phyloP scores from a whole-genome alignment of 1,140 invertebrate species.

The Bombyx mandarina region DNA sequence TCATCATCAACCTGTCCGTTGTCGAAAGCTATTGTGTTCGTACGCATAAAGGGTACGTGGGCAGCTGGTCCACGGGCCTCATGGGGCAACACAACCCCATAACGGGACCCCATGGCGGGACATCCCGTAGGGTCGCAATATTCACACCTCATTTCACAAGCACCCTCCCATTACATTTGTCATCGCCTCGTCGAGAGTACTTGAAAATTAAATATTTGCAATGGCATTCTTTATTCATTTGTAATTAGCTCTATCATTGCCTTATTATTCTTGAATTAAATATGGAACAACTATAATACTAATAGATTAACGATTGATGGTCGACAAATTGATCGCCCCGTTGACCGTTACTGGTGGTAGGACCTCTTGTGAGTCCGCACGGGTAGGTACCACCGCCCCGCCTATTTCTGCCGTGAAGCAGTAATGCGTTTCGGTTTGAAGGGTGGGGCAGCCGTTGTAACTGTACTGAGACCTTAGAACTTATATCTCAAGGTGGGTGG shows the following conservation, averaged over 20 bases:
- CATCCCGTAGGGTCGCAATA: slow-evolving; percentile 55
- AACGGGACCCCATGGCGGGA: slow-evolving; percentile 11
- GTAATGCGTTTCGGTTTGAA: no score
- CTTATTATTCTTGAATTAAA: not conserved
- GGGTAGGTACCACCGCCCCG: no score
- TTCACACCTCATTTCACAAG: slow-evolving; percentile 67
- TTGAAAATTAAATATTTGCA: slow-evolving; percentile 25
- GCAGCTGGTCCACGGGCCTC: slow-evolving; percentile 38
- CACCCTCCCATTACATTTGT: slow-evolving; percentile 49
- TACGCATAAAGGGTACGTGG: slow-evolving; percentile 19
- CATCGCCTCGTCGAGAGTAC: slow-evolving; percentile 30
- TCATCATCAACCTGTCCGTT: slow-evolving; percentile 13
- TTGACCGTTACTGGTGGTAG: no score
- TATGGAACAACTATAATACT: not conserved
- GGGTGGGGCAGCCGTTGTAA: no score
- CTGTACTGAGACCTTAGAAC: no score
- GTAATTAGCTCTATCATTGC: slow-evolving; percentile 17
- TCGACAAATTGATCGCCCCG: not conserved
- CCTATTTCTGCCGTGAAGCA: no score
- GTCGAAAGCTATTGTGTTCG: slow-evolving; percentile 4
- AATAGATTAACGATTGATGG: not conserved
- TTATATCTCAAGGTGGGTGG: no score
- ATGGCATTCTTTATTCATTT: slow-evolving; percentile 4
- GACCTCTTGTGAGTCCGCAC: no score
- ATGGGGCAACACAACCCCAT: slow-evolving; percentile 13